Base-by-base conservation (phyloP, 2,888 invertebrate species). In the Coenonympha glycerion region DNA sequence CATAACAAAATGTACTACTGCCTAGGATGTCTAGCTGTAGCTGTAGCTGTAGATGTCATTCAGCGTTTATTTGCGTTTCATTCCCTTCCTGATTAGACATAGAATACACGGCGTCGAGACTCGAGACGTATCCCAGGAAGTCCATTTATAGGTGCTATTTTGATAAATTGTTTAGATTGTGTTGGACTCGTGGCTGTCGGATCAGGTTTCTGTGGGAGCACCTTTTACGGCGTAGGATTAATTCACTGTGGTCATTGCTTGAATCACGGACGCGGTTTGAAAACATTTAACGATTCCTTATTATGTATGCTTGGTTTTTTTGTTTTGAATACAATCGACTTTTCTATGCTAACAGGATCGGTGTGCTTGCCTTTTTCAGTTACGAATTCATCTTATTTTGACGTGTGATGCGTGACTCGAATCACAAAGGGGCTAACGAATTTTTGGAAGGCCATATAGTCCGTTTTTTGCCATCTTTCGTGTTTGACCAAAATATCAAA, bases 201-300 rank as follows among this genome's bases (percentile, higher is more conserved):
- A 86, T 84, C 80, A 77, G 76, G 83, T 84, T 85, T 79, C 74
- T 69, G 71, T 70, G 63, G 65, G 70, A 71, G 62, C 63, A 57
- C 86, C 83, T 71, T 86, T 71, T 84, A 86, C 67, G 83, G 85
- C 67, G 62, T 65, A 66, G 73, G 76, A 81, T 84, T 83, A 83
- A 81, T 82, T 80, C 67, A 70, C 69, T 62, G 73, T 73, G 73
- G 67, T 68, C 73, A 70, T 69, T 73, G 69, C 71, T 73, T 63
- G 58, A 62, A 54, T 61, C 66, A 61, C 64, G 58, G 57, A 64
- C 61, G 62, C 64, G 58, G 61, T 62, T 62, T 60, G 39, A 57
- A 60, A 65, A 58, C 49, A 61, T 64, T 55, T 49, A 49, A 55
- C 39, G 48, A 47, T 49, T 51, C 36, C 52, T 56, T 42, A 39